Evolutionary conservation across 2,888 invertebrate genomes (phyloP), one percentile per base, ranked within the genome.

Genomic region (Trissolcus brochymenae): DNA sequence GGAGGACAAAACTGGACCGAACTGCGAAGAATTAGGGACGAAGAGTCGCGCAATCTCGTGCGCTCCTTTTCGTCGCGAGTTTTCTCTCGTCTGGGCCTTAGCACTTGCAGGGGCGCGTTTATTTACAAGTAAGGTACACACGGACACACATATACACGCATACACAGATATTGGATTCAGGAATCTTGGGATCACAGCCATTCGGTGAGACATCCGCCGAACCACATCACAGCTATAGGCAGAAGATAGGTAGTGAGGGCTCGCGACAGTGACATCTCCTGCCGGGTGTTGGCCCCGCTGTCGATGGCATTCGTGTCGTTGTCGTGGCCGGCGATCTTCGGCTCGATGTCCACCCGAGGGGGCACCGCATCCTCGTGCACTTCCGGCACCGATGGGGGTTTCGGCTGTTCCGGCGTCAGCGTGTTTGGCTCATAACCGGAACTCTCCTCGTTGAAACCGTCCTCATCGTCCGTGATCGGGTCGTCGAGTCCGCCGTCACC

Each of bases 171-270:
- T 41, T 76, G 67, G 61, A 53, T 68, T 79, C 78, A 78, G 61
- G 79, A 80, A 76, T 81, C 76, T 78, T 56, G 83, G 89, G 91
- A 93, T 94, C 94, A 95, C 92, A 95, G 94, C 90, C 95, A 92
- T 89, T 95, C 95, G 85, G 94, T 93, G 88, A 95, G 92, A 84
- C 95, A 93, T 79, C 94, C 93, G 73, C 95, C 95, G 90, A 96
- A 94, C 95, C 95, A 96, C 86, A 95, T 94, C 89, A 96, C 93
- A 82, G 94, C 94, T 50, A 96, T 93, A 3, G 96, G 95, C 87
- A 96, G 90, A 78, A 96, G 91, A 90, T 95, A 95, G 56, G 94
- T 92, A 83, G 94, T 90, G 57, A 96, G 89, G 25, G 94, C 94
- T 79, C 91, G 91, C 11, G 91, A 91, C 3, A 94, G 88, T 13